Conservation (phyloP, 2,113 vertebrate genomes). For the Xiphophorus hellerii region DNA sequence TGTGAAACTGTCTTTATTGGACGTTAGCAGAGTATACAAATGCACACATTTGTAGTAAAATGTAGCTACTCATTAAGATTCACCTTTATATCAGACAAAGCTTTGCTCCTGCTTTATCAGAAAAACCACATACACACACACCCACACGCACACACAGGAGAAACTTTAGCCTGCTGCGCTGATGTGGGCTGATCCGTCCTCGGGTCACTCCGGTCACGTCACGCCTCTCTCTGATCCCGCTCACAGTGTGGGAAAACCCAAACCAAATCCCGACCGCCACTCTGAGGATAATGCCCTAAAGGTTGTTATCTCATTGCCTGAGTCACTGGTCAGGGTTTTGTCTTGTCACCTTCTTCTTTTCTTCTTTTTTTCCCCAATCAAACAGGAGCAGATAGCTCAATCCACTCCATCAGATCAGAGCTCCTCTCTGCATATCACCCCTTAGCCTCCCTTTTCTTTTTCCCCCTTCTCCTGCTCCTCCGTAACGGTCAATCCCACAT, state of each 20-base stretch:
- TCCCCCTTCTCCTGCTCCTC: conserved; percentile 44
- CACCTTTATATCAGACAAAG: not conserved
- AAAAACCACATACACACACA: not conserved
- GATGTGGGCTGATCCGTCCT: conserved; percentile 33
- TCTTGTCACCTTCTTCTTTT: conserved; percentile 65
- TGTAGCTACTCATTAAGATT: not conserved
- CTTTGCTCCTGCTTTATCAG: not conserved
- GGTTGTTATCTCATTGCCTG: conserved; percentile 64
- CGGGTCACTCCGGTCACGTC: conserved; percentile 41
- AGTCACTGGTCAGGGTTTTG: conserved; percentile 75
- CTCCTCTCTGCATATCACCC: conserved; percentile 56
- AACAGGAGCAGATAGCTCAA: conserved; percentile 63
- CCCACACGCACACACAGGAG: no score
- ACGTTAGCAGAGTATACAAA: no score
- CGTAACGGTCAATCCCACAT: conserved; percentile 74
- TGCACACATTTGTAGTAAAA: no score
- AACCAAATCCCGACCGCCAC: conserved; percentile 47
- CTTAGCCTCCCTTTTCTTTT: conserved; percentile 16
- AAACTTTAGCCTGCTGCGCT: conserved; percentile 3
- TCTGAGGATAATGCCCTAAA: conserved; percentile 58
- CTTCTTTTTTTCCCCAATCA: conserved; percentile 28
- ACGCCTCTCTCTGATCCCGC: conserved; percentile 36
- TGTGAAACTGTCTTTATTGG: no score
- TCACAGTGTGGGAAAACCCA: conserved; percentile 74
- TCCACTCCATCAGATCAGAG: conserved; percentile 77